phyloP scores from a whole-genome alignment of 1,140 invertebrate genomes.

The Lanistes nyassanus region DNA sequence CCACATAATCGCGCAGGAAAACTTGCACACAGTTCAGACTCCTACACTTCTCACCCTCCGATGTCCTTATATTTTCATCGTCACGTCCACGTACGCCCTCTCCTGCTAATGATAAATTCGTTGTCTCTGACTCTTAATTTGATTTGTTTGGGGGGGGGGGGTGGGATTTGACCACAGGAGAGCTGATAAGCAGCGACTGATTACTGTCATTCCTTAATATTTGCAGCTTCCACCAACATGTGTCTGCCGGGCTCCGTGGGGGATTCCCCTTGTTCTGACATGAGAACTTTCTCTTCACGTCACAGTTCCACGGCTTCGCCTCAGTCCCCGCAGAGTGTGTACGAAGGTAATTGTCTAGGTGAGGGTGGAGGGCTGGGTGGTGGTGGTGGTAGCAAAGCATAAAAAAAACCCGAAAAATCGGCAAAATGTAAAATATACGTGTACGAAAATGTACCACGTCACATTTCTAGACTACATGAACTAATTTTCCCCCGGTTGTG shows the following conservation, averaged over 20 bases:
- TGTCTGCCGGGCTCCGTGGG: neutral
- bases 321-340: neutral
- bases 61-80: neutral
- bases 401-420: neutral
- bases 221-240: constrained; percentile 8
- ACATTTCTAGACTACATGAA: too few relatives aligned
- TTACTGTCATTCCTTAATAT: neutral
- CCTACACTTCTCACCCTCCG: neutral
- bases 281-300: neutral
- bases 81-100: neutral
- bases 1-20: too few relatives aligned
- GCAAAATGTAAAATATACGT: neutral
- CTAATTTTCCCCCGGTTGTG: too few relatives aligned
- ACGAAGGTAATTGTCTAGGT: neutral
- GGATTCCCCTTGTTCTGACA: neutral
- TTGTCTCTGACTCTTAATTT: neutral
- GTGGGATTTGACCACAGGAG: too few relatives aligned
- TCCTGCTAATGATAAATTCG: neutral
- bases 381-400: neutral
- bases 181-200: too few relatives aligned
- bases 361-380: too few relatives aligned
- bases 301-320: neutral
- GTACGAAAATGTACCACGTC: too few relatives aligned
- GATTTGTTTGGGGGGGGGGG: neutral
- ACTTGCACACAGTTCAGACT: too few relatives aligned